Evolutionary conservation across 2,797 vertebrate genomes (phyloP), one percentile per base, ranked within the genome.

Genomic region (Myotis daubentonii): DNA sequence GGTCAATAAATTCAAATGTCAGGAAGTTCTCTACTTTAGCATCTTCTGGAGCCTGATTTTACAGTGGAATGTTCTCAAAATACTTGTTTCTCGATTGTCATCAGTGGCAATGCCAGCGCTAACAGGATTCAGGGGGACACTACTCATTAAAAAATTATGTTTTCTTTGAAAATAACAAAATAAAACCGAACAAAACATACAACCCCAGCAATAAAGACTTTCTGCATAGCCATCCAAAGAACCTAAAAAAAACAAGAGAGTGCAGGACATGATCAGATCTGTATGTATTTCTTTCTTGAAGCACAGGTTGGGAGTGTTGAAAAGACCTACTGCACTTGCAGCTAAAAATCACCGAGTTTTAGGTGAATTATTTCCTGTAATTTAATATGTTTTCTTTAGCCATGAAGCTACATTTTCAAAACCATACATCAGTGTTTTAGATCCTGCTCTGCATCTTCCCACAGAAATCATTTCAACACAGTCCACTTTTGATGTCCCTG

Each of bases 161-260:
- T 36, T 84, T 74, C 47, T 79, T 87, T 94, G 55, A 90, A 95
- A 87, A 81, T 55, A 70, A 90, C 15, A 16, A 78, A 74, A 15
- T 28, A 68, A 87, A 87, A 72, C 68, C 23, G 60, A 57, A 41
- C 13, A 47, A 72, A 88, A 66, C 17, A 16, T 41, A 38, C 10
- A 49, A 30, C 44, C 28, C 38, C 5, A 47, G 38, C 28, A 78
- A 5, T 53, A 62, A 81, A 80, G 33, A 82, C 65, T 16, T 92
- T 92, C 36, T 72, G 6, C 20, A 20, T 12, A 79, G 49, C 15
- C n/a, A 68, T 53, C 22, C 11, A n/a, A 25, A 25, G 12, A 60
- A 10, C 68, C 28, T 84, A 16, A 60, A 79, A 19, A 19, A 89
- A 30, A 8, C 25, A 17, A 22, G 22, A 3, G 49, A 28, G 30